Percentiles rank a stretch among this genome's conserved stretches.
Conservation (phyloP, 1,140 invertebrate species). For the Gryllus bimaculatus region DNA sequence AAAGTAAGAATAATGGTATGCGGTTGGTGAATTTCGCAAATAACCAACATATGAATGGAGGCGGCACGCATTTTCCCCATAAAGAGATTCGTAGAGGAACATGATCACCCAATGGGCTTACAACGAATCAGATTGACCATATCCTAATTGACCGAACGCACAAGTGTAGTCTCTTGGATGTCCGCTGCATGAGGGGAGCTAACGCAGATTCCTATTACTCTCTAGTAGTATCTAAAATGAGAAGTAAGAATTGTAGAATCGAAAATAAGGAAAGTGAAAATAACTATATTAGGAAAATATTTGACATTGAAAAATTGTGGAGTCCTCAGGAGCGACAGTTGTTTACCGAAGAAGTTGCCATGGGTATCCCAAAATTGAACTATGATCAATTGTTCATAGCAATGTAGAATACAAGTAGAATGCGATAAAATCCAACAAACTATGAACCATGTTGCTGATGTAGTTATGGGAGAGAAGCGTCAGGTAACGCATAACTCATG, state of each 20-base stretch:
- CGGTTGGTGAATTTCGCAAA: not conserved
- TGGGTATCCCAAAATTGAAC: not conserved
- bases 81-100: not conserved
- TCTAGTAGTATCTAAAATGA: slow-evolving; percentile 19
- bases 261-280: not conserved
- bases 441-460: slow-evolving; percentile 7
- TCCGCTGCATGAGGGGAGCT: slow-evolving; percentile 21
- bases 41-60: not conserved
- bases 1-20: not conserved
- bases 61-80: not conserved
- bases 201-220: slow-evolving; percentile 22
- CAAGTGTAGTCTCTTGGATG: slow-evolving; percentile 15
- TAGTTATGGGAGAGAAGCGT: not conserved
- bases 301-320: not conserved
- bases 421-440: slow-evolving; percentile 11
- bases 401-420: not conserved
- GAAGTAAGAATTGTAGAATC: not conserved
- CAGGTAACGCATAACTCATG: slow-evolving; percentile 16
- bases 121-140: slow-evolving; percentile 24
- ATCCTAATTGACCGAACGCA: slow-evolving; percentile 21
- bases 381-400: not conserved
- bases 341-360: no score
- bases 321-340: no score
- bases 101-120: not conserved
- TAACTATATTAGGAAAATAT: not conserved